Conservation (phyloP, 2,113 vertebrate genomes). For the Aix galericulata region DNA sequence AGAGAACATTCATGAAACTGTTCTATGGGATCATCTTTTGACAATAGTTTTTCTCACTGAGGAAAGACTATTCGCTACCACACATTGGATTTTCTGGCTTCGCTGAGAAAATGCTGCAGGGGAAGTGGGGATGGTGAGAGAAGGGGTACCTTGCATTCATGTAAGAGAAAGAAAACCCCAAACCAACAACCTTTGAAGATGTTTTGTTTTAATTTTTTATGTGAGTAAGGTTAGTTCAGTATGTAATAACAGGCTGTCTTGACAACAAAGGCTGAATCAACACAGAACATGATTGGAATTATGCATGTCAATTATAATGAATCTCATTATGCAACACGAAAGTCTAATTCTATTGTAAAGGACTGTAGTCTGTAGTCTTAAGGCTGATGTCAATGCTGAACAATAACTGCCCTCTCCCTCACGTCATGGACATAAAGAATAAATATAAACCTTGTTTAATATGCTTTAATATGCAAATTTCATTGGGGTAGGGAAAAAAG, state of each 20-base stretch:
- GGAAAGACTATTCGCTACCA: neutral
- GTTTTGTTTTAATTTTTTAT: conserved; percentile 38
- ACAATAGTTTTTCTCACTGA: neutral
- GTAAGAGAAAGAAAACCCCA: neutral
- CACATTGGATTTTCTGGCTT: neutral
- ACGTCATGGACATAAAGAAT: conserved; percentile 37
- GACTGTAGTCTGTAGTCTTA: conserved; percentile 47
- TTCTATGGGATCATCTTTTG: neutral
- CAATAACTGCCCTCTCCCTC: conserved; percentile 46
- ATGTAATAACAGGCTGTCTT: conserved; percentile 66
- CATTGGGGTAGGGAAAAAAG: neutral
- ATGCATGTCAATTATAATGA: conserved; percentile 72
- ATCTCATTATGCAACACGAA: conserved; percentile 63
- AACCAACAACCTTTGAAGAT: conserved; percentile 9
- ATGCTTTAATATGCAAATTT: conserved; percentile 43
- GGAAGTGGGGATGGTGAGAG: neutral
- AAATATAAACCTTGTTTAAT: conserved; percentile 47
- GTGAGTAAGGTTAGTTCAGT: conserved; percentile 23
- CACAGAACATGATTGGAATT: conserved; percentile 60
- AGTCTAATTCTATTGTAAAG: conserved; percentile 62
- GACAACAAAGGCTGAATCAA: conserved; percentile 63
- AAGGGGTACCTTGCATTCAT: neutral
- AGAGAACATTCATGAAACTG: neutral
- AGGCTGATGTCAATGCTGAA: conserved; percentile 57
- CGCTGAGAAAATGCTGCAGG: neutral